Conservation (phyloP, 2,888 invertebrate species). For the Andrena camellia region DNA sequence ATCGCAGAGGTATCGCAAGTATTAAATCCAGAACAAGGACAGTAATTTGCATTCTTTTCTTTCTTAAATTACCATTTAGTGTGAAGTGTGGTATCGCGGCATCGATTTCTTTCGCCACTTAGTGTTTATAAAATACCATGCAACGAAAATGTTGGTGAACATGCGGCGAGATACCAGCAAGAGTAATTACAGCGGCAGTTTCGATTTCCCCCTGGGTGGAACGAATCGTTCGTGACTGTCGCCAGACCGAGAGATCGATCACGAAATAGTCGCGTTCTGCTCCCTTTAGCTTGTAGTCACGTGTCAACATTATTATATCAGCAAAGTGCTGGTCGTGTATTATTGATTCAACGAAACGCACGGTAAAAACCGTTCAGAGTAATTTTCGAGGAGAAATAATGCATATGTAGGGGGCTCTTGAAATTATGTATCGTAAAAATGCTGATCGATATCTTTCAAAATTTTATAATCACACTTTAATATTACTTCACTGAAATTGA, state of each 20-base stretch:
- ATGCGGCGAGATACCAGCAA: slow-evolving; percentile 24
- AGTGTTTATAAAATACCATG: slow-evolving; percentile 25
- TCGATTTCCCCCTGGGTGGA: slow-evolving; percentile 18
- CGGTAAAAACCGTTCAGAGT: slow-evolving; percentile 10
- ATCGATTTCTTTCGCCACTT: slow-evolving; percentile 42
- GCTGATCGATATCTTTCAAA: background rate
- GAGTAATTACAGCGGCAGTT: slow-evolving; percentile 39
- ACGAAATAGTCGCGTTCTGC: slow-evolving; percentile 14
- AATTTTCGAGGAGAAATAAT: slow-evolving; percentile 6
- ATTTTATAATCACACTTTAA: background rate
- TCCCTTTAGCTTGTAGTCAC: background rate
- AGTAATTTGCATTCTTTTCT: background rate
- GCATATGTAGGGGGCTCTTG: slow-evolving; percentile 3
- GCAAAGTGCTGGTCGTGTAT: slow-evolving; percentile 1
- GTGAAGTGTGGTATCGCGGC: slow-evolving; percentile 25
- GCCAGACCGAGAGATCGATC: slow-evolving; percentile 47
- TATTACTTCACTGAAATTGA: background rate
- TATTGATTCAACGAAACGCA: slow-evolving; percentile 36
- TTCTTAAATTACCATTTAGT: slow-evolving; percentile 40
- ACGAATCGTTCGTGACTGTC: slow-evolving; percentile 43
- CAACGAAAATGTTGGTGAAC: slow-evolving; percentile 37
- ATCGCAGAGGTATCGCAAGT: slow-evolving; percentile 20
- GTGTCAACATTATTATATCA: slow-evolving; percentile 47
- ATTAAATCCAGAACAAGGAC: slow-evolving; percentile 30
- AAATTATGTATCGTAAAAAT: background rate